These are phyloP conservation scores for Formica aserva DNA, from an alignment of 2,888 invertebrate genomes.

Conservation along the genomic window DNA sequence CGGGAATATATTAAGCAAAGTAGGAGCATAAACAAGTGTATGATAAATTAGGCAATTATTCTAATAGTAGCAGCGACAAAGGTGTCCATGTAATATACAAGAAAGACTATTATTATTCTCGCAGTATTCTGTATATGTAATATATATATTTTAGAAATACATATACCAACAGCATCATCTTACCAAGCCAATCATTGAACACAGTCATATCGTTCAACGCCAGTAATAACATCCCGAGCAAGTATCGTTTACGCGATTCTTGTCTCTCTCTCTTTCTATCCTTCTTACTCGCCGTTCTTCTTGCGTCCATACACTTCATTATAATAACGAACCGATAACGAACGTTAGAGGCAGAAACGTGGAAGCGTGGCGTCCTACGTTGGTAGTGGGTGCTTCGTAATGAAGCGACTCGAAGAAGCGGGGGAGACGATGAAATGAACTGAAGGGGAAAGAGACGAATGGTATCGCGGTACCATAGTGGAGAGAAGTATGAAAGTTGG, in stretches of 20 bases:
- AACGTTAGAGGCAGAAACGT: conserved; percentile 2
- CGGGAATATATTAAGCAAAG: not conserved
- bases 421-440: not conserved
- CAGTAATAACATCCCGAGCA: not conserved
- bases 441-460: not conserved
- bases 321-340: conserved; percentile 44
- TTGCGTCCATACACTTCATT: not conserved
- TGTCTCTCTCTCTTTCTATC: not conserved
- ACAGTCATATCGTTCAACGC: conserved; percentile 13
- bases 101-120: not conserved
- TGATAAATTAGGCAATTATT: not conserved
- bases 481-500: not conserved
- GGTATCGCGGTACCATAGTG: not conserved
- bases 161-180: not conserved
- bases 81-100: not conserved
- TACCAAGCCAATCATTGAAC: not conserved
- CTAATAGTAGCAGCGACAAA: not conserved
- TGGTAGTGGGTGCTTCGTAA: not conserved
- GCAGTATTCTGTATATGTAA: conserved; percentile 4
- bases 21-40: not conserved
- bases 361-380: not conserved
- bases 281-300: not conserved
- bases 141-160: not conserved
- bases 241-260: not conserved
- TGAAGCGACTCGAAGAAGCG: not conserved